phyloP scores from a whole-genome alignment of 2,888 invertebrate genomes.

The Pammene aurita region DNA sequence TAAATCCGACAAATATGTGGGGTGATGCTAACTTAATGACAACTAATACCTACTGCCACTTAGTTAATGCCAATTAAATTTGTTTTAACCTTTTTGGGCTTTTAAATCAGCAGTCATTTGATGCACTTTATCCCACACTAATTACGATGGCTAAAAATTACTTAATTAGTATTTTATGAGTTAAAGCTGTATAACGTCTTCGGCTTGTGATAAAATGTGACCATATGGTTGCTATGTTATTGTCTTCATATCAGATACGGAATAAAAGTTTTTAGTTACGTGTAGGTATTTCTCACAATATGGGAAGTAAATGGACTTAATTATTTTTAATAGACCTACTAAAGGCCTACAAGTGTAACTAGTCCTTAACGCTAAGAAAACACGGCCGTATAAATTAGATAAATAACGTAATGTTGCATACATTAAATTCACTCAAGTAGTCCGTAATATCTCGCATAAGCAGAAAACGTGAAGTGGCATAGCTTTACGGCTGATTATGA shows the following conservation, averaged over 20 bases:
- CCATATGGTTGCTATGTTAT: background rate
- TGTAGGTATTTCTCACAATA: no score
- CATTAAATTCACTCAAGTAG: constrained; percentile 8
- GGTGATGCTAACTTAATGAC: constrained; percentile 42
- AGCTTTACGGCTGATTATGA: constrained; percentile 36
- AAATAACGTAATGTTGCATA: constrained; percentile 2
- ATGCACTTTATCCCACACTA: constrained; percentile 14
- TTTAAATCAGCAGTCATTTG: constrained; percentile 18
- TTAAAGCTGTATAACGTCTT: background rate
- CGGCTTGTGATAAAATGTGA: background rate
- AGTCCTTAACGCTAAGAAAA: background rate
- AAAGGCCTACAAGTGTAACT: background rate
- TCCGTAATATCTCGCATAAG: constrained; percentile 1
- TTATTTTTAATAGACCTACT: background rate
- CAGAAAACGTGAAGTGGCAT: constrained; percentile 1
- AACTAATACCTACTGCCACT: constrained; percentile 33
- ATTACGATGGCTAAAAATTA: constrained; percentile 4
- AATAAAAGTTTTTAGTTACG: background rate
- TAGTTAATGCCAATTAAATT: constrained; percentile 31
- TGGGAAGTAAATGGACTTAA: background rate
- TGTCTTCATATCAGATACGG: background rate
- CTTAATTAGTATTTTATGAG: constrained; percentile 1
- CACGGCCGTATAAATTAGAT: background rate
- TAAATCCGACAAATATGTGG: background rate
- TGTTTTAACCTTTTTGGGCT: constrained; percentile 25